These are phyloP conservation scores for Hemiscyllium ocellatum DNA, from an alignment of 2,113 vertebrate species.

Conservation along the genomic window DNA sequence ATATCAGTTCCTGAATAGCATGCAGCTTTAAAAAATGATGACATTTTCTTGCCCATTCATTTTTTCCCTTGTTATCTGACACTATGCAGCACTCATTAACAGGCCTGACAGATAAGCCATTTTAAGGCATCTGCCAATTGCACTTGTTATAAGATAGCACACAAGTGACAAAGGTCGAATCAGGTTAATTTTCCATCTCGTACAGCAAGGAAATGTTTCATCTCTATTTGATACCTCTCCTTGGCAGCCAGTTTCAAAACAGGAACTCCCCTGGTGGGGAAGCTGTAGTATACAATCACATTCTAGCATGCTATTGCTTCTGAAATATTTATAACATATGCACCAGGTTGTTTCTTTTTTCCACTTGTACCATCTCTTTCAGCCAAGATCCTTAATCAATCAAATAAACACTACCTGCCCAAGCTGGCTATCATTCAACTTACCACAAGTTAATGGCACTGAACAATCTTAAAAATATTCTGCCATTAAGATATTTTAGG, in stretches of 20 bases:
- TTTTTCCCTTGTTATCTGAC: too few species aligned
- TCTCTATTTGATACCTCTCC: background rate
- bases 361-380: background rate
- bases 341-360: background rate
- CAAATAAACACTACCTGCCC: background rate
- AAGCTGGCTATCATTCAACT: background rate
- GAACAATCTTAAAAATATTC: background rate
- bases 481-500: background rate
- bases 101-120: background rate
- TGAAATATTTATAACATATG: conserved; percentile 1
- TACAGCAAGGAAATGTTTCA: background rate
- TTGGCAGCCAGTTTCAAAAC: background rate
- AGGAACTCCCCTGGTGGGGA: background rate
- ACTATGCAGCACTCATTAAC: background rate
- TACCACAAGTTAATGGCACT: background rate
- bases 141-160: background rate
- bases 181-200: background rate
- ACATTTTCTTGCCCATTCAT: background rate
- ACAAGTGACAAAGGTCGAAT: background rate
- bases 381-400: background rate
- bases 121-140: background rate
- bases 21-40: background rate
- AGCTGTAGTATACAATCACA: background rate
- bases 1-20: background rate
- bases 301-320: too few species aligned